Evolutionary conservation across 2,888 invertebrate species (phyloP), one percentile per base, ranked within the genome.

Genomic region (Allophyes oxyacanthae): DNA sequence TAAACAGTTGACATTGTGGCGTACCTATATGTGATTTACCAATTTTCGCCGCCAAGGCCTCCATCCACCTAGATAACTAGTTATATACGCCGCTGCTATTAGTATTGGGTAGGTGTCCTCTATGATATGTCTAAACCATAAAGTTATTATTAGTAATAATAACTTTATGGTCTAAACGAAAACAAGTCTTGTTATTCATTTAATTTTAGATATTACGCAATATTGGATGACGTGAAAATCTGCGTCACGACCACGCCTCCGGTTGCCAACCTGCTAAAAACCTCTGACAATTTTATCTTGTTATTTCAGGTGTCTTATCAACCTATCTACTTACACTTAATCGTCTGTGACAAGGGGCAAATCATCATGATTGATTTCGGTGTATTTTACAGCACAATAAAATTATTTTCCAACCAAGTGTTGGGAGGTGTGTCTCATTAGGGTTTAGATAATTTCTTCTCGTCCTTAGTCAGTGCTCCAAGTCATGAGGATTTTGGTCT

Each of bases 191-290:
- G 63, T 61, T 28, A 28, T 28, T 6, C 28, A 28, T 28, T 69
- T 75, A 77, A 72, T 70, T 78, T 80, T 78, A 78, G 63, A 65
- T 30, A 68, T 86, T 86, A 64, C 79, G 79, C 67, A 86, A 84
- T 60, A 56, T 34, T 40, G 25, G 48, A 44, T 86, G 84, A 87
- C 84, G 87, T 67, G 46, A 50, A 65, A 58, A 25, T n/a, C 20
- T 53, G 56, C 92, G 91, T 91, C 88, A 90, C 69, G 76, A 83
- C 88, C 92, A 87, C 92, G 88, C 92, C 92, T 82, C 87, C 87
- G 77, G 86, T 86, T 87, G 80, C 86, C 77, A 85, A 75, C 81
- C 72, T 75, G 65, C 64, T 58, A 72, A 69, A 56, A 66, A 57
- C 51, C 59, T 50, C 56, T 37, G 43, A 58, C 49, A 20, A 43